These are phyloP conservation scores for Danio kyathit DNA, from an alignment of 2,797 vertebrate species.

Conservation along the genomic window DNA sequence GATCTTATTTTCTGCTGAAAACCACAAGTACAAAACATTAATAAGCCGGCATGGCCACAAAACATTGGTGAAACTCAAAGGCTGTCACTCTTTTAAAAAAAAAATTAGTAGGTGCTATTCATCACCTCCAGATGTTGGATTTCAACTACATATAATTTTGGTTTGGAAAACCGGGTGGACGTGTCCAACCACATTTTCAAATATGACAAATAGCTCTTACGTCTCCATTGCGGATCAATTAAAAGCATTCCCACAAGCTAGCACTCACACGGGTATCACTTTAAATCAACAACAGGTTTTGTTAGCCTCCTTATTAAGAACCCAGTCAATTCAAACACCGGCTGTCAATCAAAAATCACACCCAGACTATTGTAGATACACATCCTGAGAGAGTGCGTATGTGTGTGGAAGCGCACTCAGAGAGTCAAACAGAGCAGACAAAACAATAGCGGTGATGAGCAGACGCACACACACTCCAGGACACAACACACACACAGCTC, in stretches of 20 bases:
- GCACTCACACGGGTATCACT: slow-evolving; percentile 23
- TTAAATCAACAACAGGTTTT: slow-evolving; percentile 35
- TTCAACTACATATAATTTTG: slow-evolving; percentile 46
- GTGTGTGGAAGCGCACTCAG: not conserved
- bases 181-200: slow-evolving; percentile 37
- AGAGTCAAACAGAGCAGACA: slow-evolving; percentile 33
- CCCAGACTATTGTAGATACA: slow-evolving; percentile 2
- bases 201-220: slow-evolving; percentile 37
- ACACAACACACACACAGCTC: slow-evolving; percentile 41
- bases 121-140: slow-evolving; percentile 50
- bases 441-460: slow-evolving; percentile 51
- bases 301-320: slow-evolving; percentile 26
- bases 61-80: slow-evolving; percentile 35
- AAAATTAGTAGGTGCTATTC: slow-evolving; percentile 42
- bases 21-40: slow-evolving; percentile 44
- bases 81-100: slow-evolving; percentile 6
- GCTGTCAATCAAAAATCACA: slow-evolving; percentile 47
- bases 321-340: slow-evolving; percentile 13
- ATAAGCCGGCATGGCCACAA: slow-evolving; percentile 14
- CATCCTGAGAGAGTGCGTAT: not conserved
- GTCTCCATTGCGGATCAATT: slow-evolving; percentile 32
- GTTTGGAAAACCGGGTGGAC: slow-evolving; percentile 37
- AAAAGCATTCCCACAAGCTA: slow-evolving; percentile 16
- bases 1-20: slow-evolving; percentile 5
- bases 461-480: slow-evolving; percentile 40